These are phyloP conservation scores for Macaca mulatta DNA, from an alignment of 2,113 vertebrate genomes.

Conservation along the genomic window DNA sequence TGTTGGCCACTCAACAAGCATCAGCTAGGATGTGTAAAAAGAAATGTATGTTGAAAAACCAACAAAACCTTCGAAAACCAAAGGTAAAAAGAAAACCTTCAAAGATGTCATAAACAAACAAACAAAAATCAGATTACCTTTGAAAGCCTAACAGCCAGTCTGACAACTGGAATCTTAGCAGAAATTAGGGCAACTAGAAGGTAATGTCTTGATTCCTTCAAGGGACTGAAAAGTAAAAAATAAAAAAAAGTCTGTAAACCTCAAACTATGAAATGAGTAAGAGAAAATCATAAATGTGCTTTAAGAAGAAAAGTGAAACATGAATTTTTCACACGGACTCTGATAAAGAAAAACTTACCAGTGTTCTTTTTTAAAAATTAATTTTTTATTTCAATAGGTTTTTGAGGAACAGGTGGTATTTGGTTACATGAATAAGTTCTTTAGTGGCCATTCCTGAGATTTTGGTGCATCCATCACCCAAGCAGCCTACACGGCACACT, in stretches of 20 bases:
- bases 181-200: not conserved
- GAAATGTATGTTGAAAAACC: not conserved
- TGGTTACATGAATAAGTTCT: too few relatives aligned
- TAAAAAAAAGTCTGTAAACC: not conserved
- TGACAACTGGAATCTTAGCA: not conserved
- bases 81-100: not conserved
- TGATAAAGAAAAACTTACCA: not conserved
- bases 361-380: not conserved
- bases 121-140: not conserved
- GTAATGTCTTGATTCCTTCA: not conserved
- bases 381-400: too few relatives aligned
- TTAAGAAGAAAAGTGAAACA: not conserved
- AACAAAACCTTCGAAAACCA: not conserved
- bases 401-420: too few relatives aligned
- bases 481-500: too few relatives aligned
- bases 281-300: not conserved
- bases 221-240: not conserved
- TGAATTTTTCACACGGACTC: not conserved
- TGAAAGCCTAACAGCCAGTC: not conserved
- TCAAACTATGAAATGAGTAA: not conserved
- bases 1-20: not conserved
- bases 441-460: too few relatives aligned
- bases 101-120: not conserved
- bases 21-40: not conserved
- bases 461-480: too few relatives aligned